These are phyloP conservation scores for Euplexia lucipara DNA, from an alignment of 2,888 invertebrate species.

Conservation along the genomic window DNA sequence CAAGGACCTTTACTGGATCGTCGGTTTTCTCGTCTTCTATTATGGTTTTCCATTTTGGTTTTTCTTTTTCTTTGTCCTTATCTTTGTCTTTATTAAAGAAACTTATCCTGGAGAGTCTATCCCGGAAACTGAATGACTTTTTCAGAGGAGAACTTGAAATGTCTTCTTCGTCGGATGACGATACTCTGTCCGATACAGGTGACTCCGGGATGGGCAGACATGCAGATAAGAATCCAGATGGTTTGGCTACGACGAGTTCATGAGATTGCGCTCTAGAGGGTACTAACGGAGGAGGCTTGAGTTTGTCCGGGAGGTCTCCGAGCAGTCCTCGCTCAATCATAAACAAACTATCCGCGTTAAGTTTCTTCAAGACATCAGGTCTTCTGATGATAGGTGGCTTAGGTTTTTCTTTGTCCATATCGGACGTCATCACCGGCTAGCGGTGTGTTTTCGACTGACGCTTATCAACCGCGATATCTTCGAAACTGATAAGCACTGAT, in stretches of 20 bases:
- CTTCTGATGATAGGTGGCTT: conserved; percentile 76
- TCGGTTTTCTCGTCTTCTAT: conserved; percentile 73
- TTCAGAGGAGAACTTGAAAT: conserved; percentile 76
- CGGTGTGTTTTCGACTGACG: conserved; percentile 79
- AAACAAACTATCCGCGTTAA: conserved; percentile 83
- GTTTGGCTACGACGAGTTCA: conserved; percentile 85
- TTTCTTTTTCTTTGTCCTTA: conserved; percentile 80
- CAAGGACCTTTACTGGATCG: conserved; percentile 38
- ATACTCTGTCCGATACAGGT: conserved; percentile 71
- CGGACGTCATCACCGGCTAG: conserved; percentile 81
- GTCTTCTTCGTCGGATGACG: conserved; percentile 77
- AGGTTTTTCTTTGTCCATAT: conserved; percentile 82
- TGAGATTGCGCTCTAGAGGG: conserved; percentile 79
- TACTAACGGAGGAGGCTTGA: conserved; percentile 78
- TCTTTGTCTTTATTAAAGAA: conserved; percentile 81
- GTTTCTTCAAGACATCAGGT: conserved; percentile 83
- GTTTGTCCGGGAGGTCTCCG: conserved; percentile 83
- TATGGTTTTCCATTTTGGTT: conserved; percentile 77
- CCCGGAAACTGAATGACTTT: conserved; percentile 87
- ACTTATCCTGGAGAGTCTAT: conserved; percentile 82
- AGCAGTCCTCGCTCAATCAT: conserved; percentile 85
- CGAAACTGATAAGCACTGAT: conserved; percentile 81
- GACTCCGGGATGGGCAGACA: conserved; percentile 82
- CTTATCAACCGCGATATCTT: conserved; percentile 78
- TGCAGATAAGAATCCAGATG: conserved; percentile 82